Evolutionary conservation across 2,888 invertebrate genomes (phyloP), one percentile per base, ranked within the genome.

Genomic region (Mimachlamys varia): DNA sequence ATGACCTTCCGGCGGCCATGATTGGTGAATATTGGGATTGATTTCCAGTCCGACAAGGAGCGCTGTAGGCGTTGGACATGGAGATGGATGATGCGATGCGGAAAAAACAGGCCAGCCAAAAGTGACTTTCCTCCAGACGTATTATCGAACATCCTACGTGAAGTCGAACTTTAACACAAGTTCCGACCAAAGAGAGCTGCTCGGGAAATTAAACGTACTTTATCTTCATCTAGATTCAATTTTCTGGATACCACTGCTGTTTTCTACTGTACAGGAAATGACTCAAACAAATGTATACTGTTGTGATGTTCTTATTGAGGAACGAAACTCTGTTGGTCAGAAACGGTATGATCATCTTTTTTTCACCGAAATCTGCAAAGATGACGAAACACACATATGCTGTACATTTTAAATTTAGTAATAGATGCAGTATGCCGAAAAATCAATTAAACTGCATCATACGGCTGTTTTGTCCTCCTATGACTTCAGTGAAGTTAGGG

Each of bases 51-150:
- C 27, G 27, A 33, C 33, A 27, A 27, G 62, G 33, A 76, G 33
- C 76, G 7, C 76, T 33, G 76, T 27, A 33, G 76, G 76, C 76
- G 76, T 76, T 76, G 13, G 27, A 76, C 33, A 76, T 62, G 62
- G 62, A 44, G 62, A 27, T 76, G 27, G 76, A 33, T 76, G 76
- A 76, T 7, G 27, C 76, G 13, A 76, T 1, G 33, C 13, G 76
- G 76, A 33, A 76, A n/a, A 76, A 76, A 76, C 76, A 76, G 76
- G 33, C 76, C 76, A 76, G 76, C 76, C 33, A 76, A 76, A 76
- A 76, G 76, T 76, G 27, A 76, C 27, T 22, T 12, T 58, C 33
- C 27, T 33, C 76, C 33, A 76, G 76, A 76, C 76, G 33, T 33
- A 76, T 22, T 33, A 76, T 76, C 76, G 76, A 76, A 76, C 12